Base-by-base conservation (phyloP, 2,113 vertebrate genomes). In the Macquaria ambigua region DNA sequence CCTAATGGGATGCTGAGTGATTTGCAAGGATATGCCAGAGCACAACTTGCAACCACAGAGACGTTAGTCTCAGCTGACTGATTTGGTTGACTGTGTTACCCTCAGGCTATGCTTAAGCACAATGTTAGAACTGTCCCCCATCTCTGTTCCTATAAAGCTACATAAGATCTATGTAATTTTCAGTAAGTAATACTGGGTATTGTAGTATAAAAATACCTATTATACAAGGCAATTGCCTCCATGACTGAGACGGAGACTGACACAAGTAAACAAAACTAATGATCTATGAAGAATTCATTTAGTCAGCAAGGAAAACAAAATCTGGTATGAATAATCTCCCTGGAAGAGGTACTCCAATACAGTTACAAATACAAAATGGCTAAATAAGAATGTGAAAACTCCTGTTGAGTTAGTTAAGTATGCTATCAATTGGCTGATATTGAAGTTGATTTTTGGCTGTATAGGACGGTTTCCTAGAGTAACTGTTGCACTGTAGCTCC, bases 41-140 rank as follows among this genome's bases (percentile, higher is more conserved):
- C 79, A 41, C 43, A 68, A 79, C 50, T 43, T 68, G 43, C 46
- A 78, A 76, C 79, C 69, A 75, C 23, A 76, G 69, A 66, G 16
- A 81, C 37, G 34, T 90, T 79, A 66, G 56, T 87, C 77, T 80
- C 88, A 82, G 68, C 52, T 87, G 87, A 83, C 50, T 80, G 79
- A 77, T 70, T 50, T 23, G 84, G 74, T 90, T 87, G 78, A 83
- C 79, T 80, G 62, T 62, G 69, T 48, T 67, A 16, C 53, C 79
- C 74, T 70, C 28, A 83, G 83, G 78, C 52, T 52, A 74, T 55
- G 46, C 62, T 72, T 34, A 70, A 50, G 74, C 55, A 46, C 68
- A 43, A 1, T 8, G 39, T 68, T 76, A 77, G 16, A 25, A 8
- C 37, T 39, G 53, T n/a, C 11, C 53, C 53, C 53, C 14, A 31